Conservation (phyloP, 2,888 invertebrate genomes). For the Apamea anceps region DNA sequence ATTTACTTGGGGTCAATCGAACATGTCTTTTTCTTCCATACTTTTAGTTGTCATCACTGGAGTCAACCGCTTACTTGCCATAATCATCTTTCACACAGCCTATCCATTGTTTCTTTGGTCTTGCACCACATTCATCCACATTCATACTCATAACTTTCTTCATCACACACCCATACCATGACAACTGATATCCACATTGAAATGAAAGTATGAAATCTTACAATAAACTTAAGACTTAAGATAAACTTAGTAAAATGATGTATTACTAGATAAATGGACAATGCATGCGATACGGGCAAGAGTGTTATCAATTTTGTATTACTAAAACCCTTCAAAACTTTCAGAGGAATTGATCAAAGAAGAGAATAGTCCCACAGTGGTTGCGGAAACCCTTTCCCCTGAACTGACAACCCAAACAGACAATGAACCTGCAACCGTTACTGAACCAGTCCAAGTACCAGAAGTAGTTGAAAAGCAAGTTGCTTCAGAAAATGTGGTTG, state of each 20-base stretch:
- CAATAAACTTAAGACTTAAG: too few species aligned
- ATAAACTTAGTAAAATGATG: neutral
- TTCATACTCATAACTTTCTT: too few species aligned
- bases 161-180: too few species aligned
- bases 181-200: neutral
- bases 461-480: constrained; percentile 65
- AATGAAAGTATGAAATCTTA: neutral
- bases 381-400: constrained; percentile 50
- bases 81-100: too few species aligned
- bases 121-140: neutral
- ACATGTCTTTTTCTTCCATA: too few species aligned
- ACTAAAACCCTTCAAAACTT: constrained; percentile 58
- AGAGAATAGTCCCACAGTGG: constrained; percentile 57
- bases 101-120: too few species aligned
- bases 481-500: constrained; percentile 53
- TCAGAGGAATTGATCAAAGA: constrained; percentile 71
- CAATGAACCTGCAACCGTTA: constrained; percentile 58
- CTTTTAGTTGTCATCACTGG: neutral
- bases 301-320: neutral
- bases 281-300: neutral
- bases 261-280: neutral
- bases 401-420: constrained; percentile 48
- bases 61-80: too few species aligned
- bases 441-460: constrained; percentile 55
- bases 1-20: neutral